A percentile compares a stretch with the other conserved stretches of the same genome.
Evolutionary conservation across 2,113 vertebrate genomes (phyloP).

Genomic region (Anarhynchus alexandrinus): DNA sequence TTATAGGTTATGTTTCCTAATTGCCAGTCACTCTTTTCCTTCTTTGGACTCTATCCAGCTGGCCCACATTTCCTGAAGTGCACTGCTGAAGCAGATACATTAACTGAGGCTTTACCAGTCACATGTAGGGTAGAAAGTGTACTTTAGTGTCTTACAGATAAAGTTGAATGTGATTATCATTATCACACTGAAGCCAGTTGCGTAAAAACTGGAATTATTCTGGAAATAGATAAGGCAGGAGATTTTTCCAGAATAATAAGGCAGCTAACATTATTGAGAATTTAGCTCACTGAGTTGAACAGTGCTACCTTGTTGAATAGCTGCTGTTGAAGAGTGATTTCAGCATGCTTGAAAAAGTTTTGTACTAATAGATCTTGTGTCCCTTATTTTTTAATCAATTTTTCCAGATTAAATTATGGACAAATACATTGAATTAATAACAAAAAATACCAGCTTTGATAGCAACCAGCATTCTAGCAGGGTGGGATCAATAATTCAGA

Average conservation of each 20-base stretch:
- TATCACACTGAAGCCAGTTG: background rate
- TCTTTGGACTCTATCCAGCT: background rate
- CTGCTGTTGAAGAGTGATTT: background rate
- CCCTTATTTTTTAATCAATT: background rate
- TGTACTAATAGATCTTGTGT: background rate
- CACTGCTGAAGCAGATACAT: background rate
- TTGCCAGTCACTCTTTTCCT: background rate
- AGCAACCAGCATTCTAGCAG: background rate
- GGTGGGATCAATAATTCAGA: background rate
- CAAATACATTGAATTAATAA: background rate
- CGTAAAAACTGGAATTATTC: background rate
- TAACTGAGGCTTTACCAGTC: background rate
- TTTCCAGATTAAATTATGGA: background rate
- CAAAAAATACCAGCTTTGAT: background rate
- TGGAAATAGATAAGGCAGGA: background rate
- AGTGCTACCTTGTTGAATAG: background rate
- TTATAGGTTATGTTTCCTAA: background rate
- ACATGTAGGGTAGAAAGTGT: background rate
- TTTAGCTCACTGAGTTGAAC: background rate
- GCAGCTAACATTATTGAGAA: background rate
- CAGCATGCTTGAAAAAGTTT: background rate
- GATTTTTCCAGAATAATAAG: background rate
- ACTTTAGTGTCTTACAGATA: background rate
- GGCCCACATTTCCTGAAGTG: background rate
- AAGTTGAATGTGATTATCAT: background rate